A percentile compares a stretch with the other conserved stretches of the same genome.
phyloP scores from a whole-genome alignment of 2,113 vertebrate genomes.

The Hyperopisus bebe region DNA sequence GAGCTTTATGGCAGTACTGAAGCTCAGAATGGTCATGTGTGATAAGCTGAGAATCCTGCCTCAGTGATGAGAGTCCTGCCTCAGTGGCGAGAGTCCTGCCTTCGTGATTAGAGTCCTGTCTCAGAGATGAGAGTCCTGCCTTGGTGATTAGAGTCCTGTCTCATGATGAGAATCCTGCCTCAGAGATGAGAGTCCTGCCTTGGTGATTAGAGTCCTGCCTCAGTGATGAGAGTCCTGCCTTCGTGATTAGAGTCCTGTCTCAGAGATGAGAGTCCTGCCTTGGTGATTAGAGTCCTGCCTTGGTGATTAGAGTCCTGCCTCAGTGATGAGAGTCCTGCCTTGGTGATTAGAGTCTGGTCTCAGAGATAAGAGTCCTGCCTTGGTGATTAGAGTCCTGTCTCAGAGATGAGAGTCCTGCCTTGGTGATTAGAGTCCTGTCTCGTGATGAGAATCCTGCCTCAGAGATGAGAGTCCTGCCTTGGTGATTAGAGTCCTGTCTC shows the following conservation, averaged over 20 bases:
- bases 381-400: too few relatives aligned
- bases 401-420: too few relatives aligned
- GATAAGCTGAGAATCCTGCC: not conserved
- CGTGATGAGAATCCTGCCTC: too few relatives aligned
- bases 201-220: not conserved
- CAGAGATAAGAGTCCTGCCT: too few relatives aligned
- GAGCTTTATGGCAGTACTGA: not conserved
- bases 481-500: not conserved
- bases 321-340: too few relatives aligned
- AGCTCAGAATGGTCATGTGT: not conserved
- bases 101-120: not conserved
- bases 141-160: not conserved
- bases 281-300: not conserved
- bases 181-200: not conserved
- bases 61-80: not conserved
- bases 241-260: not conserved
- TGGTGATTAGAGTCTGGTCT: too few relatives aligned
- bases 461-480: too few relatives aligned
- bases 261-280: not conserved
- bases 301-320: not conserved
- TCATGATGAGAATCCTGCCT: not conserved
- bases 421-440: too few relatives aligned
- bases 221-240: not conserved
- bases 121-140: not conserved
- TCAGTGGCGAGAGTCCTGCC: not conserved